Evolutionary conservation across 1,140 invertebrate species (phyloP), one percentile per base, ranked within the genome.

Genomic region (Drosophila mauritiana): DNA sequence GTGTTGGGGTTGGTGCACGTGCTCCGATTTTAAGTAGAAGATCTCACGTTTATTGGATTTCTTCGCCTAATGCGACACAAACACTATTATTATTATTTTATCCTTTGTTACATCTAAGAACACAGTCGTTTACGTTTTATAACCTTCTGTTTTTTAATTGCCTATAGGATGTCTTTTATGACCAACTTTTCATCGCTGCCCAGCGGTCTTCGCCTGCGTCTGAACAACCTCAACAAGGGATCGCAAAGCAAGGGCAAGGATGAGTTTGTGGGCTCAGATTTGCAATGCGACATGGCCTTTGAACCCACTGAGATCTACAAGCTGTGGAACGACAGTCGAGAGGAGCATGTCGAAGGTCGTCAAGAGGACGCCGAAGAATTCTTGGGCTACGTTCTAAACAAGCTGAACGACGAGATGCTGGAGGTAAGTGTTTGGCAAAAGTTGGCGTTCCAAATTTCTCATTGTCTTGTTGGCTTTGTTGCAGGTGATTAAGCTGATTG

Each of bases 281-380:
- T 89, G 34, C 86, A 91, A 17, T 90, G 83, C 51, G 91, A 92
- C 86, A 93, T 95, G 39, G 94, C 96, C 34, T 97, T 98, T 91
- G 97, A 98, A 92, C 97, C 97, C 13, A 94, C 93, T 27, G 96
- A 96, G 73, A 95, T 98, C 17, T 97, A 97, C 86, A 96, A 96
- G 72, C 95, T 98, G 92, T 93, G 98, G 72, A 94, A 95, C 55
- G 96, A 97, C 10, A 95, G 96, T 22, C 94, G 95, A 36, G 95
- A 95, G 37, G 95, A 95, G 70, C 94, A 97, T 65, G 91, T 90
- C 0, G 96, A 97, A 93, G 97, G 97, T 5, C 93, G 97, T 8
- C 97, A 99, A 91, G 97, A 99, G 92, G 98, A 99, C 93, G 98
- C 98, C 0, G 98, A 99, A 92, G 98, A 99, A 88, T 99, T 99